These are phyloP conservation scores for Furcifer pardalis DNA, from an alignment of 2,797 vertebrate genomes.

Conservation along the genomic window DNA sequence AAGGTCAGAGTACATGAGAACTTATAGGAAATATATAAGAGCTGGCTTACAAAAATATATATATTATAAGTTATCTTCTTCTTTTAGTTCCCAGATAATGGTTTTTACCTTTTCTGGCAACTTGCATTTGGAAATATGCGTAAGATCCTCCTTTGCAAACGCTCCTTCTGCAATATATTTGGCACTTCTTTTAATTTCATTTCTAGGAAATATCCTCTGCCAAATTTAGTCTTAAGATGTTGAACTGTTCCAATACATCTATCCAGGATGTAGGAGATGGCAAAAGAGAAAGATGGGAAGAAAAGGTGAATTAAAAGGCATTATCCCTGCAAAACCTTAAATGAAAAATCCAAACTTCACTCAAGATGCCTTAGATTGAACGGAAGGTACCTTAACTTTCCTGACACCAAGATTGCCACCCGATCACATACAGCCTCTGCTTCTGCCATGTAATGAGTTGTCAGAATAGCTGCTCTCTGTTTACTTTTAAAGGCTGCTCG, in stretches of 20 bases:
- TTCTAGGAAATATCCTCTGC: constrained; percentile 91
- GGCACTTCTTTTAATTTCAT: constrained; percentile 88
- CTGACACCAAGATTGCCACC: constrained; percentile 93
- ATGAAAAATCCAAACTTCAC: not conserved
- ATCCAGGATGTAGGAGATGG: not conserved
- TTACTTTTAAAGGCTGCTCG: constrained; percentile 89
- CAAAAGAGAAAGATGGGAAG: not conserved
- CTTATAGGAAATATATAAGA: not conserved
- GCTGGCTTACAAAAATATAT: not conserved
- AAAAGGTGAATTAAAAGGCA: not conserved
- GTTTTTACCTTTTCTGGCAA: constrained; percentile 88
- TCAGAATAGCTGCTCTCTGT: constrained; percentile 89
- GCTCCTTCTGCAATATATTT: constrained; percentile 85
- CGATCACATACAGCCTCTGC: constrained; percentile 96
- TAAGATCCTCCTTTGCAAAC: constrained; percentile 88
- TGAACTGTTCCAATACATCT: constrained; percentile 97
- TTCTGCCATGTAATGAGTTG: constrained; percentile 98
- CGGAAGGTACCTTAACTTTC: constrained; percentile 84
- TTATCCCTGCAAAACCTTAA: not conserved
- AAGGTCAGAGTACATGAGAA: not conserved
- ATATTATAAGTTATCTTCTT: not conserved
- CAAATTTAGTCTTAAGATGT: constrained; percentile 94
- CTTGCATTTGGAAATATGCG: constrained; percentile 90
- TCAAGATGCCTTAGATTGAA: not conserved
- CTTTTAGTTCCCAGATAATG: not conserved